Evolutionary conservation across 1,140 invertebrate species (phyloP).

Genomic region (Apolygus lucorum): DNA sequence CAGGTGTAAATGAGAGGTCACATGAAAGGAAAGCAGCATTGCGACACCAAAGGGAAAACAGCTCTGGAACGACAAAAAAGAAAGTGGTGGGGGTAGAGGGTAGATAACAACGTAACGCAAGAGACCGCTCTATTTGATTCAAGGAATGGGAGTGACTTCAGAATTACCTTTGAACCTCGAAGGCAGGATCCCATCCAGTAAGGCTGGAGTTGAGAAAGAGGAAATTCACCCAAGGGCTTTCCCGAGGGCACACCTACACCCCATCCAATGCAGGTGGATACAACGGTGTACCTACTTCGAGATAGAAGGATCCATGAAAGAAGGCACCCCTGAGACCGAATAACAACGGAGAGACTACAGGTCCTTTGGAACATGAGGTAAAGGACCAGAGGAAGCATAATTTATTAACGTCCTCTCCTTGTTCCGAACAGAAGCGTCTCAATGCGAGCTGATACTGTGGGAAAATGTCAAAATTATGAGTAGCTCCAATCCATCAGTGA

Average conservation of each 20-base stretch:
- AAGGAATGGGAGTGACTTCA: slow-evolving; percentile 8
- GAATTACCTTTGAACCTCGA: slow-evolving; percentile 6
- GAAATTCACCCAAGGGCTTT: background rate
- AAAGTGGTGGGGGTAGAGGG: background rate
- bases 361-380: background rate
- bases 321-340: too few relatives aligned
- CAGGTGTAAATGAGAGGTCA: too few relatives aligned
- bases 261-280: background rate
- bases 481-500: too few relatives aligned
- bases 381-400: background rate
- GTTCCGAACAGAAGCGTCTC: background rate
- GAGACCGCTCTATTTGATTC: slow-evolving; percentile 2
- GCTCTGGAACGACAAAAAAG: background rate
- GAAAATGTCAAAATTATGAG: background rate
- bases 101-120: slow-evolving; percentile 2
- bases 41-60: background rate
- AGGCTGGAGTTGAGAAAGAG: background rate
- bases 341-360: background rate
- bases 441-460: background rate
- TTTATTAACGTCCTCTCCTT: background rate
- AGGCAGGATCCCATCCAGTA: background rate
- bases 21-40: background rate
- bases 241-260: background rate
- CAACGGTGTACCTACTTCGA: background rate
- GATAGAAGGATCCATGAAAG: background rate